Base-by-base conservation (phyloP, 2,888 invertebrate genomes). In the Tetragonisca angustula region DNA sequence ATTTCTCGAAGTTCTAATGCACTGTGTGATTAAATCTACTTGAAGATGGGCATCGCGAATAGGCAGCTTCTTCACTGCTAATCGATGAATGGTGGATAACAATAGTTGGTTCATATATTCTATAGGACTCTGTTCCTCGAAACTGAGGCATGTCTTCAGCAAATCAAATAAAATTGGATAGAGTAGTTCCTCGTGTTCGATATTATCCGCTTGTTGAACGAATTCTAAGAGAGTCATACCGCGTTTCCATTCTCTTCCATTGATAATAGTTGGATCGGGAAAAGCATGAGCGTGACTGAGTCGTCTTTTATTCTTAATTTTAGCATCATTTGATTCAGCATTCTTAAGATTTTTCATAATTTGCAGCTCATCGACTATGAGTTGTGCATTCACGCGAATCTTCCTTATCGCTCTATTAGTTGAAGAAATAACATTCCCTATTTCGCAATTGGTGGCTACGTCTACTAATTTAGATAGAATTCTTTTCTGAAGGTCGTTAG, bases 81-180 rank as follows among this genome's bases (percentile, higher is more conserved):
- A 75, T 76, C 97, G 96, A 93, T 97, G 95, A 52, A 99, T 95
- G 1, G 96, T 96, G 0, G 98, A 97, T 0, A 99, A 95, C 32
- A 98, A 95, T 24, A 99, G 95, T 92, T 99, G 99, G 93, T 98
- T 98, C 0, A 97, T 96, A 92, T 99, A 99, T 93, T 99, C 99
- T 0, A 98, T 96, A 27, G 96, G 96, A 2, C 96, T 96, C 91
- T 98, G 98, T 87, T 97, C 97, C 91, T 98, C 98, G 89, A 97
- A 96, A 84, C 97, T 96, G 62, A 98, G 94, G 88, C 98, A 98
- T 94, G 96, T 96, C 91, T 97, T 97, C 21, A 99, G 94, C 69
- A 98, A 94, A 80, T 97, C 97, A 92, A 99, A 98, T 0, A 98
- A 94, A 4, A 96, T 92, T 0, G 97, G 96, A n/a, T 98, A 95